Evolutionary conservation across 1,140 invertebrate genomes (phyloP).

Genomic region (Sitobion miscanthi): DNA sequence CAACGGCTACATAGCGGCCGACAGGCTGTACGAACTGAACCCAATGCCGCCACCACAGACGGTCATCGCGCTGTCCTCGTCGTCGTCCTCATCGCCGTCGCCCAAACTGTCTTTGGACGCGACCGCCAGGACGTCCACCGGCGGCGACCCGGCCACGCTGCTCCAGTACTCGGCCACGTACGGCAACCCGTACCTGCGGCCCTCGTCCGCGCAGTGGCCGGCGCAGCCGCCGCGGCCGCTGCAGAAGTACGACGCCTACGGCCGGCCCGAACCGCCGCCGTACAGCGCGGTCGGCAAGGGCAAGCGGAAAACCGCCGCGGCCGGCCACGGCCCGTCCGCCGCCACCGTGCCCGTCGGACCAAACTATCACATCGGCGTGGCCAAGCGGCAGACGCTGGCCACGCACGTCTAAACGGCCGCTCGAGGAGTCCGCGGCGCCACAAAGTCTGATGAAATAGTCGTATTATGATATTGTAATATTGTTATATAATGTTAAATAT

Average conservation of each 20-base stretch:
- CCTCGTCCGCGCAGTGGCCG: slow-evolving; percentile 61
- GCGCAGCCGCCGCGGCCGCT: slow-evolving; percentile 50
- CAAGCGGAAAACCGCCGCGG: neutral
- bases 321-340: too few species aligned
- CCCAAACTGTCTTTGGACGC: neutral
- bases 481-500: too few species aligned
- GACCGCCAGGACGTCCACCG: slow-evolving; percentile 63
- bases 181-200: slow-evolving; percentile 83
- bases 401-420: slow-evolving; percentile 40
- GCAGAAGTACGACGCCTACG: neutral
- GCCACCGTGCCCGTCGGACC: neutral
- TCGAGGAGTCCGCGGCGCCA: neutral
- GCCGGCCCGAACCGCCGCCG: slow-evolving; percentile 27
- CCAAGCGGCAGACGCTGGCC: slow-evolving; percentile 31
- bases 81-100: neutral
- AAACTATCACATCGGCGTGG: slow-evolving; percentile 27
- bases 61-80: neutral
- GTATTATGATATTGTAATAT: too few species aligned
- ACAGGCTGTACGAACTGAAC: slow-evolving; percentile 32
- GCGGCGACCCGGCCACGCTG: slow-evolving; percentile 62
- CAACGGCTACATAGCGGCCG: slow-evolving; percentile 31
- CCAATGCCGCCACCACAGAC: slow-evolving; percentile 16
- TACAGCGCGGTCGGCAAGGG: slow-evolving; percentile 1
- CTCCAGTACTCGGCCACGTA: slow-evolving; percentile 86
- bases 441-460: slow-evolving; percentile 17